A percentile compares a stretch with the other conserved stretches of the same genome.
These are phyloP conservation scores for Papilio dardanus DNA, from an alignment of 1,140 invertebrate species.

Conservation along the genomic window DNA sequence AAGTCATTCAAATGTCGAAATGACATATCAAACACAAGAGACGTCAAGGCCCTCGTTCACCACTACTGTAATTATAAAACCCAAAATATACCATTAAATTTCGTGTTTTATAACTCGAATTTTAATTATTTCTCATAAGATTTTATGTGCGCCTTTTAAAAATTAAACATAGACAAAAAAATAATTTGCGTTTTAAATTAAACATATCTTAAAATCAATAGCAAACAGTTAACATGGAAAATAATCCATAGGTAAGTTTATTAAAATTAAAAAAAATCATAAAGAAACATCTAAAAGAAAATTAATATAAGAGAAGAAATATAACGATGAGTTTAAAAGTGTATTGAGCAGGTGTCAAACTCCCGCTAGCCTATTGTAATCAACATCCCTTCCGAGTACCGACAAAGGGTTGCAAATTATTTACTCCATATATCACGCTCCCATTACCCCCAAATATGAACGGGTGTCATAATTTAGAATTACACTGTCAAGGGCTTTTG, in stretches of 20 bases:
- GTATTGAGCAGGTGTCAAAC: constrained; percentile 70
- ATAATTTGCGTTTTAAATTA: no score
- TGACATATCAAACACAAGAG: constrained; percentile 31
- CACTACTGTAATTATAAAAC: constrained; percentile 15
- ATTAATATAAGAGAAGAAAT: not conserved
- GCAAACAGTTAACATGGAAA: no score
- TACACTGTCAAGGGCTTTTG: constrained; percentile 58
- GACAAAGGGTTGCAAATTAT: constrained; percentile 79
- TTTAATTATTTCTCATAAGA: no score
- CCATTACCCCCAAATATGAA: constrained; percentile 67
- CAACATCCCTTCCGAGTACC: constrained; percentile 52
- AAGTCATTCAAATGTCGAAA: constrained; percentile 44
- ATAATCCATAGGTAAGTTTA: not conserved
- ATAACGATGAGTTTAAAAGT: constrained; percentile 18
- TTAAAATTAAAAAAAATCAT: not conserved
- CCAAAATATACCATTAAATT: not conserved
- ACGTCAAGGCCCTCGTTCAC: constrained; percentile 25
- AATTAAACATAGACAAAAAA: not conserved
- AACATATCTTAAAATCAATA: no score
- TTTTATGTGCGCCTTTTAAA: no score
- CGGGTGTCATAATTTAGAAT: constrained; percentile 75
- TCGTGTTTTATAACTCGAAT: not conserved
- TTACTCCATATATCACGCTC: constrained; percentile 71
- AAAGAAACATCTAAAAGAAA: not conserved
- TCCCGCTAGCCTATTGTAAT: constrained; percentile 55